phyloP scores from a whole-genome alignment of 2,797 vertebrate species.

The Tolypeutes matacus region DNA sequence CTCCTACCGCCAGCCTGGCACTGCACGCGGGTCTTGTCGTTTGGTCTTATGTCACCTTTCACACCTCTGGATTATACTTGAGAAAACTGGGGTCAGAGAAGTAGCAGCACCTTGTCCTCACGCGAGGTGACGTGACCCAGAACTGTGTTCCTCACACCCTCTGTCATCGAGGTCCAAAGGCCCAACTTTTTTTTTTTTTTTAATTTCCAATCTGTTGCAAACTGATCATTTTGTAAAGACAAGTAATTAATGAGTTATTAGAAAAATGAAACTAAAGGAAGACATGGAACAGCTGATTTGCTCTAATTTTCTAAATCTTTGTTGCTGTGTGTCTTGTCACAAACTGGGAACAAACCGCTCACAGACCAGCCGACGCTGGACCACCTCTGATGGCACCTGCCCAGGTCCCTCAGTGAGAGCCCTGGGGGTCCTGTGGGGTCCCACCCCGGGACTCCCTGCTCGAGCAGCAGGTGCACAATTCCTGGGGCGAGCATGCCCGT shows the following conservation, averaged over 20 bases:
- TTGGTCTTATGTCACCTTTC: not conserved
- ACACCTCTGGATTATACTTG: not conserved
- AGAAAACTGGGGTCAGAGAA: not conserved
- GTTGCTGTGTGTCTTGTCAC: not conserved
- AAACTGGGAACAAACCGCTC: not conserved
- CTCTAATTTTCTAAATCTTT: not conserved
- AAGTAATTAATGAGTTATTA: slow-evolving; percentile 28
- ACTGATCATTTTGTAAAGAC: slow-evolving; percentile 24
- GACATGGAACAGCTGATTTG: not conserved
- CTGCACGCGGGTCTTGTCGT: not conserved
- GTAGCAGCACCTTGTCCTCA: not conserved
- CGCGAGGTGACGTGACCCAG: not conserved
- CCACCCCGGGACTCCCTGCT: not conserved
- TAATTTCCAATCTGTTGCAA: not conserved
- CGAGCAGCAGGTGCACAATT: not conserved
- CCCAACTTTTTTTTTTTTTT: not conserved
- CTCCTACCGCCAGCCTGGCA: not conserved
- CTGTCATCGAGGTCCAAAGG: no score
- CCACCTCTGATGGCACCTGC: not conserved
- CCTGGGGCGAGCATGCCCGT: not conserved
- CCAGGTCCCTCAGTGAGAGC: not conserved
- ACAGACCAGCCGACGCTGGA: not conserved
- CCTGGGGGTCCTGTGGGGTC: not conserved
- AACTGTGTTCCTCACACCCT: not conserved
- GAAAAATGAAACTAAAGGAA: slow-evolving; percentile 22